Evolutionary conservation across 2,888 invertebrate genomes (phyloP), one percentile per base, ranked within the genome.

Genomic region (Drosophila vallismaia): DNA sequence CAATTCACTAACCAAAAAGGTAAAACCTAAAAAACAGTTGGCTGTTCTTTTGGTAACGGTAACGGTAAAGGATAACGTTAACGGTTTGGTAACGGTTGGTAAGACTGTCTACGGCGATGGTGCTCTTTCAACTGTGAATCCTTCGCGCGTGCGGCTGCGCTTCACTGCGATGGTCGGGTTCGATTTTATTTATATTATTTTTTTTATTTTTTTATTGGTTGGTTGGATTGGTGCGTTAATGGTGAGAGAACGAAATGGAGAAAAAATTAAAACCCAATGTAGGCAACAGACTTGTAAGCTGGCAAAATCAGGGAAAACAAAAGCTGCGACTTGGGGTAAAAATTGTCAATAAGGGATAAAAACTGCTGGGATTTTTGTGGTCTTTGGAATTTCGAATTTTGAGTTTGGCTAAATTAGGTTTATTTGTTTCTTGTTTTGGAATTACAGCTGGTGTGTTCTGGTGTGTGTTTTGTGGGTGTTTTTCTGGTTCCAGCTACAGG

Each of bases 91-190:
- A 57, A n/a, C 36, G 50, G 49, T 60, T 31, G 50, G 49, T 60
- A 54, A 44, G 60, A 64, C 54, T 69, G 60, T 74, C 79, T 90
- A 90, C 63, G 91, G 91, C 83, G 93, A 93, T 81, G 93, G 93
- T 90, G 92, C 92, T 92, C 92, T 93, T 92, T 93, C 93, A 91
- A 92, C 92, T 87, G 93, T 93, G 90, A 94, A 93, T 92, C 94
- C 94, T 92, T 95, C 95, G 92, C 95, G 93, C 89, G 95, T 95
- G 91, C 95, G 94, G 91, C 95, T 95, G 92, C 95, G 94, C 92
- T 95, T 95, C 93, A 95, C 95, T 95, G 92, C 67, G 55, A 67
- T 67, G 33, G 36, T 66, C 53, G 53, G 55, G 44, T 64, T 75
- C 68, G 56, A 26, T 59, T 63, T 74, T 66, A 64, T 68, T 53